Evolutionary conservation across 2,888 invertebrate genomes (phyloP).

Genomic region (Xestia xanthographa): DNA sequence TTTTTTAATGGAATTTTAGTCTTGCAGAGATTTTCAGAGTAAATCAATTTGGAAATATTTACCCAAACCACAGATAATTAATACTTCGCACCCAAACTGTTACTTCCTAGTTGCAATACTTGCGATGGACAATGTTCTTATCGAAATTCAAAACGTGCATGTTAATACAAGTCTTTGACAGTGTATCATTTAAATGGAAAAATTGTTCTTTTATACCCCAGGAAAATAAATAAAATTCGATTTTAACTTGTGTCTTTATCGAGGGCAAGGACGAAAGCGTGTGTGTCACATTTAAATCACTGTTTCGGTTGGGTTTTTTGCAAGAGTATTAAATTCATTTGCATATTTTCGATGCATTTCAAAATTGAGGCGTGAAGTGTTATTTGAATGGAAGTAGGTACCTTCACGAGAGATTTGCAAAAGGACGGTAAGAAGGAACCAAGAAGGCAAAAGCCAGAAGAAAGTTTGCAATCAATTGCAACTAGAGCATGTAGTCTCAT

Average conservation of each 20-base stretch:
- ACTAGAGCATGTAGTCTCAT: constrained; percentile 63
- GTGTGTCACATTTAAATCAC: constrained; percentile 56
- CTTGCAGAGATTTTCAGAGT: background rate
- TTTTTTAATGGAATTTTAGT: background rate
- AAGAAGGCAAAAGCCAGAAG: constrained; percentile 52
- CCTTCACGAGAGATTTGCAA: constrained; percentile 11
- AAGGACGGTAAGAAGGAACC: constrained; percentile 34
- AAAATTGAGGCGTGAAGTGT: constrained; percentile 44
- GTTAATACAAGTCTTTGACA: constrained; percentile 43
- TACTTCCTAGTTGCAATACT: constrained; percentile 46
- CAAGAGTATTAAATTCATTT: constrained; percentile 26
- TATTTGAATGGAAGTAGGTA: constrained; percentile 41
- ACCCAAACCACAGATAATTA: too few relatives aligned
- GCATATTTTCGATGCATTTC: constrained; percentile 52
- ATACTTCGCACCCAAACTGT: too few relatives aligned
- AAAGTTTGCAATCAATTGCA: constrained; percentile 59
- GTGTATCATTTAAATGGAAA: constrained; percentile 29
- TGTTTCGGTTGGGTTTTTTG: constrained; percentile 46
- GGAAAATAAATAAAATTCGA: constrained; percentile 53
- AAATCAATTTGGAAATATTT: constrained; percentile 21
- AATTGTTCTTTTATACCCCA: constrained; percentile 35
- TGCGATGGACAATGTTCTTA: constrained; percentile 6
- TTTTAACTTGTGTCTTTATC: constrained; percentile 47
- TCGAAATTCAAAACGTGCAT: constrained; percentile 29
- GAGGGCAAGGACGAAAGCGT: constrained; percentile 61